Base-by-base conservation (phyloP, 2,113 vertebrate species). In the Sorex araneus region DNA sequence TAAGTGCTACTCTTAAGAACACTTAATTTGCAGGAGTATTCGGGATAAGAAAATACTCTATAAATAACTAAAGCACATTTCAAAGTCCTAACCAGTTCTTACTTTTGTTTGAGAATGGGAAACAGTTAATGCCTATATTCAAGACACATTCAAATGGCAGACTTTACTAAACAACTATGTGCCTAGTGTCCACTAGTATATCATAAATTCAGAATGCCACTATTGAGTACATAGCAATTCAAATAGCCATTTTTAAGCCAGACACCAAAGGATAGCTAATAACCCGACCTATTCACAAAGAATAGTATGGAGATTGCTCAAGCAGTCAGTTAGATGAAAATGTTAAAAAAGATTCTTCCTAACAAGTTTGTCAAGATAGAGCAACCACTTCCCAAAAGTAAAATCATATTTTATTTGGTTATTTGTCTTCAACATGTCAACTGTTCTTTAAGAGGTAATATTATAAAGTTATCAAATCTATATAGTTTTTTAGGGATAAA, bases 1-100 rank as follows among this genome's bases (percentile, higher is more conserved):
- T 88, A 79, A 88, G 25, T 64, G n/a, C 18, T 83, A 34, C 21
- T 81, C 19, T 82, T 79, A 87, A 71, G 32, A 83, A 18, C 18
- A 77, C 8, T 73, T 83, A 85, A 69, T 75, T 90, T 32, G 27
- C 15, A 79, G 23, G 40, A 83, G 18, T 50, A n/a, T 13, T 86
- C 15, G 6, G 1, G 86, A 15, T 6, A 57, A 5, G 83, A 57
- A 86, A 66, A 30, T 80, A 64, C 7, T 83, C 71, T 57, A 30
- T 50, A 90, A 95, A 90, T 71, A 92, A 89, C n/a, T 32, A 36
- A 89, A 92, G 13, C 11, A 78, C 13, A 23, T 15, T 50, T 13
- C 64, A 25, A 13, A 60, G n/a, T 60, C 16, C 12, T 23, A 40
- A 40, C 9, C 30, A 30, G 34, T 23, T 87, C 13, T 11, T n/a